phyloP scores from a whole-genome alignment of 2,888 invertebrate species.

The Oxyscelio sp. region DNA sequence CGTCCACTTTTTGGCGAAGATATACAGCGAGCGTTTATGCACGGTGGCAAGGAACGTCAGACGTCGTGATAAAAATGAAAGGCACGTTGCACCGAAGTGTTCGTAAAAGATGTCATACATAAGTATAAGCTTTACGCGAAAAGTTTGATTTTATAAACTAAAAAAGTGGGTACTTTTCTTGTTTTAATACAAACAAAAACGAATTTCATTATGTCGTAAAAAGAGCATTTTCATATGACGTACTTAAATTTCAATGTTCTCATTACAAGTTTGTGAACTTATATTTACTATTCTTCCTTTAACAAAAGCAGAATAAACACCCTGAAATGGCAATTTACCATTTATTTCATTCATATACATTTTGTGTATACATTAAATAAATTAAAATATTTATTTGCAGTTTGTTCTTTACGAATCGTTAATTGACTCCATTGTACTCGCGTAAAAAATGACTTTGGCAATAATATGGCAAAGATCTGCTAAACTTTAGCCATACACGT shows the following conservation, averaged over 20 bases:
- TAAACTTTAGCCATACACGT: no score
- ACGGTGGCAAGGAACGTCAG: neutral
- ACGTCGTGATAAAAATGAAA: slow-evolving; percentile 27
- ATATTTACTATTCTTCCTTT: no score
- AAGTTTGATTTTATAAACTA: slow-evolving; percentile 45
- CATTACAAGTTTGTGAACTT: slow-evolving; percentile 13
- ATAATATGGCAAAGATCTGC: no score
- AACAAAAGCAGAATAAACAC: no score
- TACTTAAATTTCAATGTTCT: slow-evolving; percentile 28
- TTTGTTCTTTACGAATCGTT: no score
- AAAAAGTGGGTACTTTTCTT: slow-evolving; percentile 10
- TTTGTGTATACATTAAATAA: no score
- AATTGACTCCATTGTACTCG: no score
- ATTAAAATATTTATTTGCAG: no score
- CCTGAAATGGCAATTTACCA: no score
- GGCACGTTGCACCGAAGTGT: slow-evolving; percentile 18
- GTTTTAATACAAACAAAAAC: slow-evolving; percentile 10
- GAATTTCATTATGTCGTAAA: slow-evolving; percentile 36
- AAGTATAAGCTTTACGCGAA: slow-evolving; percentile 20
- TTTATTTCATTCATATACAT: no score
- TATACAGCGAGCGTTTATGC: slow-evolving; percentile 2
- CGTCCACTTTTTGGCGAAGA: slow-evolving; percentile 35
- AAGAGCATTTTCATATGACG: slow-evolving; percentile 1
- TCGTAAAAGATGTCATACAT: slow-evolving; percentile 25
- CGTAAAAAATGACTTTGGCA: no score